phyloP scores from a whole-genome alignment of 53 echinoderm and acorn worm species.

The Apostichopus leukothele region DNA sequence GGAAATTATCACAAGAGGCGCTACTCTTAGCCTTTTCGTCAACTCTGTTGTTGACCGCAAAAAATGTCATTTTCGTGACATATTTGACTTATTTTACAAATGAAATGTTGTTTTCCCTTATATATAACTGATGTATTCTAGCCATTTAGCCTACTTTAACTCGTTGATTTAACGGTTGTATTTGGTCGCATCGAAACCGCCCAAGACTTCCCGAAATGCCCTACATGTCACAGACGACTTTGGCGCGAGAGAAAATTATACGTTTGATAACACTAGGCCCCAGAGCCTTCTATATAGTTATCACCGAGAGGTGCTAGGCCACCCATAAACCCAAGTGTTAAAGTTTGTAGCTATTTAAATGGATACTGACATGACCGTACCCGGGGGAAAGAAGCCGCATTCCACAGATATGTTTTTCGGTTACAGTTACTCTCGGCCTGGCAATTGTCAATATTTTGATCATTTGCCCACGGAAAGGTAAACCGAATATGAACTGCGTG shows the following conservation, averaged over 20 bases:
- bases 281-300: constrained; percentile 2
- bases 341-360: constrained; percentile 43
- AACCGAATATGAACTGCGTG: too few species aligned
- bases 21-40: too few species aligned
- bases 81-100: background rate
- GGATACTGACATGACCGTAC: constrained; percentile 23
- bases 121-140: background rate
- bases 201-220: background rate
- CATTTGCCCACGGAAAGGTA: background rate
- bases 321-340: constrained; percentile 37
- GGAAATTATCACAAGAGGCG: too few species aligned
- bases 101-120: background rate
- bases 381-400: constrained; percentile 41
- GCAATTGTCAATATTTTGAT: constrained; percentile 48
- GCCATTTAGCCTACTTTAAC: background rate
- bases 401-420: constrained; percentile 47
- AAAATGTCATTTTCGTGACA: background rate
- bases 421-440: constrained; percentile 35
- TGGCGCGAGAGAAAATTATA: background rate
- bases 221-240: too few species aligned
- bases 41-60: background rate
- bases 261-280: constrained; percentile 22
- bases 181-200: background rate
- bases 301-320: constrained; percentile 12
- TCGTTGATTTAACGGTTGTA: background rate